Percentiles rank a stretch among this genome's conserved stretches.
Conservation (phyloP, 1,140 invertebrate genomes). For the Cydia splendana region DNA sequence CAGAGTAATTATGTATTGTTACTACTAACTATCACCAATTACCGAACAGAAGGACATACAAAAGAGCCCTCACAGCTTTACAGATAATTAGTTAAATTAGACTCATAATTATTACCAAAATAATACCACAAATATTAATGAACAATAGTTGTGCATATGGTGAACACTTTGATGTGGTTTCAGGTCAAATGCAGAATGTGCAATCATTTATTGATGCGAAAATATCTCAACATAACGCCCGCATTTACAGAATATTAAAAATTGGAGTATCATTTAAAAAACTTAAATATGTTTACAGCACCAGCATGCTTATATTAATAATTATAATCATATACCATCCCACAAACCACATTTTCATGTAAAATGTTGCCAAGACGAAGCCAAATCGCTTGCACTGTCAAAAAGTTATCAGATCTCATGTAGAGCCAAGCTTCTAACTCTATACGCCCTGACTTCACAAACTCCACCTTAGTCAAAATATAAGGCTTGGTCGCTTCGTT, state of each 20-base stretch:
- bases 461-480: no score
- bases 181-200: not conserved
- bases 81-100: not conserved
- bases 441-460: no score
- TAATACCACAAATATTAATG: conserved; percentile 7
- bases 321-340: no score
- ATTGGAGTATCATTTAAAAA: not conserved
- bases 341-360: no score
- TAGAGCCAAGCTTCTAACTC: no score
- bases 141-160: not conserved
- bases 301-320: no score
- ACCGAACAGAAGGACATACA: not conserved
- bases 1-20: conserved; percentile 1
- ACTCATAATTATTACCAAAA: not conserved
- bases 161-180: not conserved
- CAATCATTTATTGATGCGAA: not conserved
- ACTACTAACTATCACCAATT: not conserved
- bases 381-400: no score
- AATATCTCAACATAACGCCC: no score
- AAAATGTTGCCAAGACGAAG: no score
- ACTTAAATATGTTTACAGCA: no score
- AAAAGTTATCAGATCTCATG: no score
- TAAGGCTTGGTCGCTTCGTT: no score
- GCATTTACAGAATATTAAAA: not conserved
- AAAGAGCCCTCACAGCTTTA: not conserved